Percentiles rank a stretch among this genome's conserved stretches.
Evolutionary conservation across 2,797 vertebrate genomes (phyloP).

Genomic region (Thaleichthys pacificus): DNA sequence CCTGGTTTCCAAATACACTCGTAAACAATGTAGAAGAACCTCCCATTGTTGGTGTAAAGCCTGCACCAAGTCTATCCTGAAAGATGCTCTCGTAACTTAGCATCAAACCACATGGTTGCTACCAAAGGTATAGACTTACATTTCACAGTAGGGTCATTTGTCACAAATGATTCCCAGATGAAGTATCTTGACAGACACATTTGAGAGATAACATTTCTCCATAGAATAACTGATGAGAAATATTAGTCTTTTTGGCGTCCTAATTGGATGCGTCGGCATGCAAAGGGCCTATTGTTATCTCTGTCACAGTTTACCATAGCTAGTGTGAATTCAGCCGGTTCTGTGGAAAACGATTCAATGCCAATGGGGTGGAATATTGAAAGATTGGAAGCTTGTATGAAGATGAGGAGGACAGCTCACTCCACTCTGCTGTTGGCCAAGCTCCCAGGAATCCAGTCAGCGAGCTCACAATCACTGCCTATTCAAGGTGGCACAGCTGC

Average conservation of each 20-base stretch:
- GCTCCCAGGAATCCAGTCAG: constrained; percentile 76
- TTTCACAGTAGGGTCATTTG: neutral
- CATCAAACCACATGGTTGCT: neutral
- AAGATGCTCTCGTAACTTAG: neutral
- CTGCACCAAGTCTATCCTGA: no score
- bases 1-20: neutral
- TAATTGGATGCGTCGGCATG: neutral
- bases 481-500: constrained; percentile 79
- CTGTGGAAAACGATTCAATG: constrained; percentile 47
- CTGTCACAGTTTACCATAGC: neutral
- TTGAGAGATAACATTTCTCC: neutral
- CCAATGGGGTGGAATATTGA: constrained; percentile 67
- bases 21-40: neutral
- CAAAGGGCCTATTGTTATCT: neutral
- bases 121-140: neutral
- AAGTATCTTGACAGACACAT: neutral
- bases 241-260: neutral
- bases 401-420: constrained; percentile 72
- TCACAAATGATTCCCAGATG: neutral
- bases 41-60: neutral
- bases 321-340: constrained; percentile 12
- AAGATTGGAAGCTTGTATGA: constrained; percentile 47
- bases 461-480: constrained; percentile 73
- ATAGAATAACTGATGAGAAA: neutral
- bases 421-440: constrained; percentile 72